These are phyloP conservation scores for Nesoenas mayeri DNA, from an alignment of 2,113 vertebrate genomes.

Conservation along the genomic window DNA sequence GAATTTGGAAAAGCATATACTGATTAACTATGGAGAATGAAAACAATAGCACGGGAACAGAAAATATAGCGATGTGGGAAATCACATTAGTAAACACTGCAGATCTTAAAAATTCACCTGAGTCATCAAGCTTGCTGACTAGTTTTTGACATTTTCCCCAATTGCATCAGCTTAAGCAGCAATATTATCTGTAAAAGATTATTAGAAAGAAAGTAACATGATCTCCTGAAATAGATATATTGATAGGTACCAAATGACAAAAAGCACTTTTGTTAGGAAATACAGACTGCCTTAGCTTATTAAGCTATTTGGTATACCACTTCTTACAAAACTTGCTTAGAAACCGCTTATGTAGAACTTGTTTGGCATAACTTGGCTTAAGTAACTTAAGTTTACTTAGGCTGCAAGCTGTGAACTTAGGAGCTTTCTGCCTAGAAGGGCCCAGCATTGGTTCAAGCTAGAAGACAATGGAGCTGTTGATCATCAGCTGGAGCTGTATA, in stretches of 20 bases:
- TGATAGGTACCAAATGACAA: neutral
- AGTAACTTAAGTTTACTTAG: too few species aligned
- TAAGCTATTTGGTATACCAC: too few species aligned
- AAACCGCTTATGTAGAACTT: too few species aligned
- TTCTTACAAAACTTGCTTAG: too few species aligned
- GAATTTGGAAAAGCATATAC: neutral
- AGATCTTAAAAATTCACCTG: neutral
- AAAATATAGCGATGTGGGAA: neutral
- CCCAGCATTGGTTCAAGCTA: too few species aligned
- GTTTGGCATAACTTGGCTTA: too few species aligned
- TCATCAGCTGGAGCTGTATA: too few species aligned
- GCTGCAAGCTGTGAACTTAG: too few species aligned
- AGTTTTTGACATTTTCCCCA: neutral
- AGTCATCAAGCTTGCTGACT: neutral
- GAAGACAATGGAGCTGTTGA: too few species aligned
- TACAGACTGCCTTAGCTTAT: too few species aligned
- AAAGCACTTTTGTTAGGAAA: neutral
- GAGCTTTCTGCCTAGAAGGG: too few species aligned
- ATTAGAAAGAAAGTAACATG: neutral
- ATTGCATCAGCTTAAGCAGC: neutral
- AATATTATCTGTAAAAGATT: neutral
- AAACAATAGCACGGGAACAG: neutral
- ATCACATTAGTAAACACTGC: neutral
- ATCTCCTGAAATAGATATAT: neutral
- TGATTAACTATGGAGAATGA: neutral